A percentile compares a stretch with the other conserved stretches of the same genome.
These are phyloP conservation scores for Tyria jacobaeae DNA, from an alignment of 2,888 invertebrate genomes.

Conservation along the genomic window DNA sequence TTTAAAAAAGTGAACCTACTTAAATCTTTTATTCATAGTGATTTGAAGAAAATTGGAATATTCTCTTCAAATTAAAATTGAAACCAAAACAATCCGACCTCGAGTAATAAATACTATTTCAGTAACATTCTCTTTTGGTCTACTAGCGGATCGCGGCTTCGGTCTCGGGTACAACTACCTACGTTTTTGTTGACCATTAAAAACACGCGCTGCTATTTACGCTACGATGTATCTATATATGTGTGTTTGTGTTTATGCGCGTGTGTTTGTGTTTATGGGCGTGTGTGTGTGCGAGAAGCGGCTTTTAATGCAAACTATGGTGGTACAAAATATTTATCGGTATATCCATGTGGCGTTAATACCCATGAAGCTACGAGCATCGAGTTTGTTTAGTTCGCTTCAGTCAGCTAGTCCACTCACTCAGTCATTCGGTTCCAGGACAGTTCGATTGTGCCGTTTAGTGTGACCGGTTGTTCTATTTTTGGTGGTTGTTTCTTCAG, in stretches of 20 bases:
- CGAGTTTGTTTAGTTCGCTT: background rate
- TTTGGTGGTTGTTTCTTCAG: conserved; percentile 3
- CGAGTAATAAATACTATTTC: too few species aligned
- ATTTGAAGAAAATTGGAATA: too few species aligned
- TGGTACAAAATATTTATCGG: conserved; percentile 1
- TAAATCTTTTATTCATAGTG: too few species aligned
- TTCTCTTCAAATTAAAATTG: too few species aligned
- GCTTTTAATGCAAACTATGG: background rate
- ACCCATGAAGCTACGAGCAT: background rate
- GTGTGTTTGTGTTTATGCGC: background rate
- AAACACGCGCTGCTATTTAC: background rate
- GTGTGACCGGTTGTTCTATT: conserved; percentile 9
- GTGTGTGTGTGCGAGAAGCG: background rate
- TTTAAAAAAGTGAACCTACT: too few species aligned
- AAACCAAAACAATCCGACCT: too few species aligned
- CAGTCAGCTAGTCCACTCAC: background rate
- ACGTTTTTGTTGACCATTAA: background rate
- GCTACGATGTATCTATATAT: background rate
- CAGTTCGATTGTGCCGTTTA: background rate
- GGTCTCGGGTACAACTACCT: background rate
- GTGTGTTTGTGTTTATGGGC: background rate
- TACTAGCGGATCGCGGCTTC: too few species aligned
- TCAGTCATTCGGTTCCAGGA: conserved; percentile 1
- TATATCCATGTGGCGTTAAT: background rate
- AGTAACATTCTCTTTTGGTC: too few species aligned